A percentile compares a stretch with the other conserved stretches of the same genome.
Evolutionary conservation across 2,888 invertebrate genomes (phyloP).

Genomic region (Branchellion lobata): DNA sequence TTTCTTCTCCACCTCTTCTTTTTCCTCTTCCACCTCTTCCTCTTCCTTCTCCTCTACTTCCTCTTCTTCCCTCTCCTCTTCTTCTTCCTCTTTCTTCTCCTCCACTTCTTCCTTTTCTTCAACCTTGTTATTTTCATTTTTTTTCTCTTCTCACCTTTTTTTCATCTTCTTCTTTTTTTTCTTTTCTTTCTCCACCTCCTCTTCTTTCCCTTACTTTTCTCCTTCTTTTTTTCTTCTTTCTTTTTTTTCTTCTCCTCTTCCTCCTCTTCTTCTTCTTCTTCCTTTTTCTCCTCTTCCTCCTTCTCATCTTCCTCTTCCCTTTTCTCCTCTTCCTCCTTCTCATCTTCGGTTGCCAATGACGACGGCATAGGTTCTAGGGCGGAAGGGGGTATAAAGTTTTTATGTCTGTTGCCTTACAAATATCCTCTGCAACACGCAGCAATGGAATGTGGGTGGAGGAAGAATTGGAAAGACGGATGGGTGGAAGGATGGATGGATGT

Average conservation of each 20-base stretch:
- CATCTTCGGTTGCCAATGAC: neutral
- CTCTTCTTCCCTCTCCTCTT: conserved; percentile 11
- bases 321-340: neutral
- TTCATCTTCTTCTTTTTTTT: neutral
- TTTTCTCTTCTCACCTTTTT: conserved; percentile 2
- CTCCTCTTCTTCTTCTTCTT: neutral
- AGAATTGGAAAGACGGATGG: too few relatives aligned
- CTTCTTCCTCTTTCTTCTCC: conserved; percentile 9
- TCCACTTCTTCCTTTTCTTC: neutral
- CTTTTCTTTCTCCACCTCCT: conserved; percentile 4
- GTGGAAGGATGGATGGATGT: too few relatives aligned
- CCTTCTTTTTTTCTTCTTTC: neutral
- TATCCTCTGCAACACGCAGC: too few relatives aligned
- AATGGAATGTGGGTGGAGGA: too few relatives aligned
- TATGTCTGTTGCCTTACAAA: too few relatives aligned
- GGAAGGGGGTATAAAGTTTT: too few relatives aligned
- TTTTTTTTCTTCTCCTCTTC: conserved; percentile 12
- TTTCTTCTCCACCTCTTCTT: neutral
- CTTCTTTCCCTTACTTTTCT: conserved; percentile 11
- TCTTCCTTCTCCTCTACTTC: neutral
- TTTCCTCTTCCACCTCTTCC: conserved; percentile 14
- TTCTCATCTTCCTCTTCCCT: neutral
- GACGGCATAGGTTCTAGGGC: too few relatives aligned
- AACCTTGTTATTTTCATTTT: neutral
- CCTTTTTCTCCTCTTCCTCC: neutral